Base-by-base conservation (phyloP, 1,140 invertebrate species). In the Drosophila athabasca region DNA sequence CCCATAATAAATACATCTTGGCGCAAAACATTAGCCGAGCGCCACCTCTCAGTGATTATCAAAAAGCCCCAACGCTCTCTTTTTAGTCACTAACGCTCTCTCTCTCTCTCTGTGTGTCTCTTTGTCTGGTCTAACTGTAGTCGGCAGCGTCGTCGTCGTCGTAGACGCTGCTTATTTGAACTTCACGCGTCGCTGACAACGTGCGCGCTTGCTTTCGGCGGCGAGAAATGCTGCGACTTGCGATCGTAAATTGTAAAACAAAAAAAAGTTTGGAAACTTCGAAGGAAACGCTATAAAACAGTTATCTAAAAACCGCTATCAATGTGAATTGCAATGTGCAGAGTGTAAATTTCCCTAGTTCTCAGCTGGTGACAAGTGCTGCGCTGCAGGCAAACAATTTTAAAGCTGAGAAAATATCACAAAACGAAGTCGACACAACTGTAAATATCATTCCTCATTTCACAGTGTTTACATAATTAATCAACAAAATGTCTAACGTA, bases 171-270 rank as follows among this genome's bases (percentile, higher is more conserved):
- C 17, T 64, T 65, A 66, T 60, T 66, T 43, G 24, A 50, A 65
- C 60, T 66, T 64, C 45, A 66, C 62, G 62, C 59, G 62, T 35
- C 57, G 59, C 45, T 48, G 60, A 39, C 35, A 39, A 39, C 24
- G 62, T 31, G 17, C 45, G 60, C 43, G 35, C 3, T 35, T 35
- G 31, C 4, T 39, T 39, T 13, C 35, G 35, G 11, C 29, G 13
- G 7, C 9, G 35, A 48, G 19, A 39, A 43, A 43, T 39, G 17
- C 55, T 39, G 43, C 43, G 13, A 76, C 35, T 46, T 19, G 26
- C 44, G 59, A 65, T 62, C 59, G 22, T 13, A n/a, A 64, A 17
- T 48, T 9, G 11, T 26, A 44, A n/a, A 24, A 39, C 11, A 13
- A 13, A 39, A 39, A 39, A 39, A 3, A 13, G 35, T 15, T 62